Evolutionary conservation across 1,140 invertebrate species (phyloP), one percentile per base, ranked within the genome.

Genomic region (Heliothis subflexa): DNA sequence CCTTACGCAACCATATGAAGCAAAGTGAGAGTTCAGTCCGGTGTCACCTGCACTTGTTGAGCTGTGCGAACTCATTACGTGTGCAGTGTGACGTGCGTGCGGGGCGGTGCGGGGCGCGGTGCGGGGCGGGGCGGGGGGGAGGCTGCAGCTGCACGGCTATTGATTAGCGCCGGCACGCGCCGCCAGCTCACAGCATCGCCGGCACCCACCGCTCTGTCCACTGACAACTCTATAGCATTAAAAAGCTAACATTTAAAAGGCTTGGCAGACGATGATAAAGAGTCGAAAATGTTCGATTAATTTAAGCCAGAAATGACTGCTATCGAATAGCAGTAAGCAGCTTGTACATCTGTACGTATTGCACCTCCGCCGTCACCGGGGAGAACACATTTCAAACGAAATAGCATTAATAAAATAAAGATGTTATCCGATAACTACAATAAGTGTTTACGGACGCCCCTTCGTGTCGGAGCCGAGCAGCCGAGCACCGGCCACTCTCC

Each of bases 401-500:
- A 59, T 55, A 16, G 45, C 40, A 57, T 73, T 59, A 59, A 73
- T 55, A 73, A 73, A 73, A 73, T 73, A 73, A 73, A 73, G 54
- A 73, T 73, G 54, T 73, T 73, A 55, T 73, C 40, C 33, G 54
- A 59, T 73, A 73, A 59, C 52, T 59, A 45, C 64, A 68, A 68
- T 49, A 33, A 68, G 62, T 47, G 70, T 59, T 13, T 47, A 40
- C 52, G 18, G 54, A 57, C 68, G 40, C 71, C 54, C 71, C 21
- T 55, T 74, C 45, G 33, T 18, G 61, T 18, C 33, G 13, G 33
- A 55, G 33, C 1, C 33, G 50, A 40, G 12, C 2, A n/a, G 14
- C 14, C 66, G 47, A 13, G 21, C 70, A 14, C 70, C 16, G n/a
- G n/a, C 70, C 9, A 12, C 33, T 33, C 55, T 11, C 16, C 28